Evolutionary conservation across 2,888 invertebrate species (phyloP), one percentile per base, ranked within the genome.

Genomic region (Lottia scabra): DNA sequence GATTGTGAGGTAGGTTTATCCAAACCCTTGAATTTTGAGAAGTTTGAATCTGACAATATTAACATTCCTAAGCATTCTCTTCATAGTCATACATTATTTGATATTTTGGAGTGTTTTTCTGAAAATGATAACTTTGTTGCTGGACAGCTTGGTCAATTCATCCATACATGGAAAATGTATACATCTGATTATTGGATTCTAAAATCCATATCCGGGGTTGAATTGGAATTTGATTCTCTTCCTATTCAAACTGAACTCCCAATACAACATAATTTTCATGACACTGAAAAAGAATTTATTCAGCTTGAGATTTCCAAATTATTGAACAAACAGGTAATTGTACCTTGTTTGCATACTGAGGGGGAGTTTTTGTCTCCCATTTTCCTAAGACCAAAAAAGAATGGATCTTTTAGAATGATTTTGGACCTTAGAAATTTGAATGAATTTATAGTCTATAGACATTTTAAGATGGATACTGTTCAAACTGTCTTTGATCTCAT

Each of bases 401-500:
- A 68, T 19, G 63, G 63, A 12, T 26, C 30, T 15, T n/a, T 63
- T n/a, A 23, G 68, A 56, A 43, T 62, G 38, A 68, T 68, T 15
- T 15, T 68, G 26, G 44, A 68, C 38, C 16, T 63, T 1, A 68
- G 30, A 26, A 16, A 68, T 43, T 23, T 68, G 6, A 68, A 68
- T 63, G 38, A 63, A 43, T 27, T 2, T 30, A n/a, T 68, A 12
- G 26, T 30, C 10, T 68, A 68, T 26, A 12, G 63, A 15, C 68
- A 68, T 43, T 68, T 63, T 8, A 48, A 48, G 48, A 68, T 63
- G 68, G 68, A 63, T 15, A 68, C 63, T 2, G 19, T 68, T 19
- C 27, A 63, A 68, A 63, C 68, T 63, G 62, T 19, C 12, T 23
- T 68, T 12, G 44, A 63, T 62, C n/a, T 68, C 15, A 62, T 68